A percentile compares a stretch with the other conserved stretches of the same genome.
Evolutionary conservation across 2,888 invertebrate species (phyloP).

Genomic region (Euplexia lucipara): DNA sequence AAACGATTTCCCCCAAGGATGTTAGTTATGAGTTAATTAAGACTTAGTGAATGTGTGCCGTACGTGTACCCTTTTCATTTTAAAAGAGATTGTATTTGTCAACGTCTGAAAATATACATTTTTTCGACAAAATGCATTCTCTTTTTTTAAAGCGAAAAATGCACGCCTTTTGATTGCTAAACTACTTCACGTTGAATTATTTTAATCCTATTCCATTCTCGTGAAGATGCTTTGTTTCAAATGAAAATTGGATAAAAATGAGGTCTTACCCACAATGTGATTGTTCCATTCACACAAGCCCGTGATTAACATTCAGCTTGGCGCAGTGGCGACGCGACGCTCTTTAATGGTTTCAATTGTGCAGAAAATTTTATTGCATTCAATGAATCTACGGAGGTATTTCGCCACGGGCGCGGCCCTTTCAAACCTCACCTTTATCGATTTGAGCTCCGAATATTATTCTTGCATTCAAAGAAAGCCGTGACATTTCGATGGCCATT

Average conservation of each 20-base stretch:
- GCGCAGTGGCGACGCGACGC: constrained; percentile 81
- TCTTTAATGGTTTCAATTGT: constrained; percentile 89
- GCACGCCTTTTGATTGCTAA: constrained; percentile 10
- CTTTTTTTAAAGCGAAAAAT: constrained; percentile 12
- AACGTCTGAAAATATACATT: constrained; percentile 2
- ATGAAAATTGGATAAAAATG: constrained; percentile 78
- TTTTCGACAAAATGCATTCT: constrained; percentile 21
- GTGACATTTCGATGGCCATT: constrained; percentile 57
- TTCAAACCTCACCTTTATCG: constrained; percentile 80
- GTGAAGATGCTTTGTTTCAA: constrained; percentile 73
- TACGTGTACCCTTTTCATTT: constrained; percentile 37
- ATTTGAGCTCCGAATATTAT: constrained; percentile 69
- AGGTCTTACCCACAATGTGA: constrained; percentile 81
- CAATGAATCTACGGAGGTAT: constrained; percentile 82
- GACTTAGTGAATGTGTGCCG: constrained; percentile 38
- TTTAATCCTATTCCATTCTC: constrained; percentile 58
- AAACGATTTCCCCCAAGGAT: constrained; percentile 59
- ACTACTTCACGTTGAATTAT: constrained; percentile 48
- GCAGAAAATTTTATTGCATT: constrained; percentile 90
- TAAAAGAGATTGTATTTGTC: constrained; percentile 27
- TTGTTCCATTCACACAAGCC: constrained; percentile 87
- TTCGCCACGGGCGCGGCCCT: constrained; percentile 74
- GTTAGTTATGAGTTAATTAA: constrained; percentile 65
- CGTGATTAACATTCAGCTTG: constrained; percentile 86
- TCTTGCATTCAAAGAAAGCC: constrained; percentile 65